Conservation (phyloP, 2,888 invertebrate species). For the Ennomos quercinarius region DNA sequence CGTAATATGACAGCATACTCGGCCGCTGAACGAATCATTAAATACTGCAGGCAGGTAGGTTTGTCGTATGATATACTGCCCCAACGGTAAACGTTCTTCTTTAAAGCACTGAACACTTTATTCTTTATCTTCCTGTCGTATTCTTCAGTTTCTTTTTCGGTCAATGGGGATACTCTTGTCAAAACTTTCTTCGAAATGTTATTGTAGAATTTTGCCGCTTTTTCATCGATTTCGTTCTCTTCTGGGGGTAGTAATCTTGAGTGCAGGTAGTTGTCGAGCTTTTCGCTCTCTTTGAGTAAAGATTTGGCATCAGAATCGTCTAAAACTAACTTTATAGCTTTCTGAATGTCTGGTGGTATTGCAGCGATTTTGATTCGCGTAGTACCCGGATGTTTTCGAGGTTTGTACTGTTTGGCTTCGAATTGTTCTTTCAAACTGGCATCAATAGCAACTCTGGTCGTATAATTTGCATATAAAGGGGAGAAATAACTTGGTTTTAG, state of each 20-base stretch:
- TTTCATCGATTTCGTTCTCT: slow-evolving; percentile 73
- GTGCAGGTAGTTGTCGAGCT: slow-evolving; percentile 86
- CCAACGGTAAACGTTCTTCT: slow-evolving; percentile 89
- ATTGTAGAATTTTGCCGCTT: slow-evolving; percentile 70
- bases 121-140: slow-evolving; percentile 79
- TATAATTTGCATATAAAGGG: slow-evolving; percentile 56
- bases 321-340: slow-evolving; percentile 82
- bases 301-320: slow-evolving; percentile 86
- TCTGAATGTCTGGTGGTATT: slow-evolving; percentile 86
- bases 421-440: slow-evolving; percentile 77
- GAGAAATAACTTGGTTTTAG: slow-evolving; percentile 57
- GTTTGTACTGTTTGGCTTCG: slow-evolving; percentile 84
- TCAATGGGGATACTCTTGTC: slow-evolving; percentile 53
- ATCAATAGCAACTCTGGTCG: slow-evolving; percentile 80
- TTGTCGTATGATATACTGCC: slow-evolving; percentile 89
- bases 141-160: slow-evolving; percentile 65
- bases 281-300: slow-evolving; percentile 80
- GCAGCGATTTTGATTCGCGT: slow-evolving; percentile 78
- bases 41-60: slow-evolving; percentile 88
- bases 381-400: slow-evolving; percentile 90
- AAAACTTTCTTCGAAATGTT: slow-evolving; percentile 63
- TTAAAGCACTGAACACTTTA: slow-evolving; percentile 84
- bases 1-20: slow-evolving; percentile 91
- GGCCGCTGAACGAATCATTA: slow-evolving; percentile 88
- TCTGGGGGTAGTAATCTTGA: slow-evolving; percentile 89